Base-by-base conservation (phyloP, 2,797 vertebrate species). In the Poecile montanus region DNA sequence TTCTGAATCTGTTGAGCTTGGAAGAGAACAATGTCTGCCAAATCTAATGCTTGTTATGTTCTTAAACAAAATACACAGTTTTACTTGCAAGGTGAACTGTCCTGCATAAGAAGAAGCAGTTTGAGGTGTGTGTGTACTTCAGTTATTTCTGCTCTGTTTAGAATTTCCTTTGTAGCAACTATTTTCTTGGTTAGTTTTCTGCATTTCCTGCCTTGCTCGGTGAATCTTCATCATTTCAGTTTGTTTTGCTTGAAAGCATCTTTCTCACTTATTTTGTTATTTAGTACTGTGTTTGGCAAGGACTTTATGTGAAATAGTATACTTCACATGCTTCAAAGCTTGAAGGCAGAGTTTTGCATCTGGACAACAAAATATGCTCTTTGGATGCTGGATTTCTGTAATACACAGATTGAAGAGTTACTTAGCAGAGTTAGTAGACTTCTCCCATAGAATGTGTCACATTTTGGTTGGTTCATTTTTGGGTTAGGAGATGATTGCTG, bases 171-270 rank as follows among this genome's bases (percentile, higher is more conserved):
- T 34, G 51, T 53, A 73, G 62, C 56, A 82, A 5, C 47, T 70
- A 3, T 5, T 42, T 72, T 44, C 65, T 86, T 77, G n/a, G 25
- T 74, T 89, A 47, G 48, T 51, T 85, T 92, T 72, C 32, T 94
- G 12, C 29, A 29, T 86, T 94, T 34, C 29, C 26, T 86, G 73
- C 63, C 66, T 78, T 70, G 47, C 66, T 53, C 77, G 76, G 79
- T 90, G 76, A 90, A 88, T 93, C 60, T 93, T 85, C 56, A 19
- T 78, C 11, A 0, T 79, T 92, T 95, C 72, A 77, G 57, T 73
- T 96, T 92, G 57, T 73, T 96, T 92, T 96, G 84, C 84, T 71
- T 87, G 74, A 79, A 93, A 96, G 78, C 91, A 70, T 95, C 88
- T 91, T 95, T 95, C 62, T 93, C 63, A 71, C 80, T 90, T 84